Base-by-base conservation (phyloP, 2,797 vertebrate genomes). In the Catamblyrhynchus diadema region DNA sequence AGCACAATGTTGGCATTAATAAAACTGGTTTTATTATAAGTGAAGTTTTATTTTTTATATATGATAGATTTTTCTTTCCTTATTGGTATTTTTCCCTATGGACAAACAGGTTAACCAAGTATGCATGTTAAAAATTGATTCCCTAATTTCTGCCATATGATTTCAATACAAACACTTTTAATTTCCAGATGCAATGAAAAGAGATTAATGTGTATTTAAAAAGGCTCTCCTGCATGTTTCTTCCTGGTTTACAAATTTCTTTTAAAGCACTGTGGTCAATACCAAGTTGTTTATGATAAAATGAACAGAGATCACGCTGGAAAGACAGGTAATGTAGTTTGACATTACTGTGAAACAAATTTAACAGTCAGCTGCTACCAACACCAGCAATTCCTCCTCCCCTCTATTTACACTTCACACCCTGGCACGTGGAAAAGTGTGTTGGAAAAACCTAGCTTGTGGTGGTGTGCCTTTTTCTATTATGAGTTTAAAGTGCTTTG, bases 151-250 rank as follows among this genome's bases (percentile, higher is more conserved):
- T 84, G 66, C 30, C 14, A 27, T 65, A 62, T 14, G 12, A 86
- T 56, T 32, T 73, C 66, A 92, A 75, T 59, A 73, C 23, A 86
- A 90, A 81, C 4, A 13, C 47, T 86, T 86, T 81, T 62, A 75
- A 91, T 94, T 95, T 94, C 44, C 47, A 94, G 60, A 65, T 56
- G 21, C 66, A 93, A 73, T 42, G 20, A 81, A 72, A 86, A 90
- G 35, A 92, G 60, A 13, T 54, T 69, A 6, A 3, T 79, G 70
- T 80, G 64, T 44, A 72, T 70, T 72, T 84, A 47, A 16, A 82
- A 88, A 90, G 32, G 47, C 24, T 75, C 30, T 88, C 21, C 33
- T 73, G 35, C 59, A 81, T 41, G 14, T 59, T 92, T 87, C 35
- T 79, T 90, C 82, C 51, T 66, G 37, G 10, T 56, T 80, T 80